phyloP scores from a whole-genome alignment of 2,888 invertebrate genomes.

The Mayetiola destructor region DNA sequence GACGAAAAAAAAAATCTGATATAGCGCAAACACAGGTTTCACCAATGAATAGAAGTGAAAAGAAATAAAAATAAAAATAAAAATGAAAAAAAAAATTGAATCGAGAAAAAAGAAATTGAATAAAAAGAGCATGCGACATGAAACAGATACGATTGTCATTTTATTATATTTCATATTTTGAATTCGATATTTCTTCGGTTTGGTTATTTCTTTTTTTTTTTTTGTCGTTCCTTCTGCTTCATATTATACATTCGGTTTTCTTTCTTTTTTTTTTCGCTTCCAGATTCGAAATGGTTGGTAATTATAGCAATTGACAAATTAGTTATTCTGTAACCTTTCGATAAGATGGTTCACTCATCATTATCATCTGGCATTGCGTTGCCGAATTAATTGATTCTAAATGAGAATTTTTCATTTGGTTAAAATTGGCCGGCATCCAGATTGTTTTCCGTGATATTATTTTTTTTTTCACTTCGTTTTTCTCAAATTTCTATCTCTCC shows the following conservation, averaged over 20 bases:
- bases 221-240: background rate
- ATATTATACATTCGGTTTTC: background rate
- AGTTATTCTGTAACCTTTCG: background rate
- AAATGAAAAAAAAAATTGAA: background rate
- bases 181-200: too few species aligned
- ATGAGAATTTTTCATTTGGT: background rate
- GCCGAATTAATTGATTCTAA: background rate
- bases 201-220: background rate
- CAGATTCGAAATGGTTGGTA: background rate
- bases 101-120: background rate
- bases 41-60: too few species aligned
- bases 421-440: background rate
- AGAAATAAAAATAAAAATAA: background rate
- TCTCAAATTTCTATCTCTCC: background rate
- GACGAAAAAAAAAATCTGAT: too few species aligned
- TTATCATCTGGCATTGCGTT: background rate
- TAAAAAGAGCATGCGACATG: background rate
- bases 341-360: background rate
- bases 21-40: too few species aligned
- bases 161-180: too few species aligned
- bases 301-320: conserved; percentile 1
- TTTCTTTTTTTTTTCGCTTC: background rate
- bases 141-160: background rate
- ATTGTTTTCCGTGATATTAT: background rate
- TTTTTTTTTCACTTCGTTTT: background rate